Evolutionary conservation across 1,140 invertebrate genomes (phyloP).

Genomic region (Meloidogyne floridensis): DNA sequence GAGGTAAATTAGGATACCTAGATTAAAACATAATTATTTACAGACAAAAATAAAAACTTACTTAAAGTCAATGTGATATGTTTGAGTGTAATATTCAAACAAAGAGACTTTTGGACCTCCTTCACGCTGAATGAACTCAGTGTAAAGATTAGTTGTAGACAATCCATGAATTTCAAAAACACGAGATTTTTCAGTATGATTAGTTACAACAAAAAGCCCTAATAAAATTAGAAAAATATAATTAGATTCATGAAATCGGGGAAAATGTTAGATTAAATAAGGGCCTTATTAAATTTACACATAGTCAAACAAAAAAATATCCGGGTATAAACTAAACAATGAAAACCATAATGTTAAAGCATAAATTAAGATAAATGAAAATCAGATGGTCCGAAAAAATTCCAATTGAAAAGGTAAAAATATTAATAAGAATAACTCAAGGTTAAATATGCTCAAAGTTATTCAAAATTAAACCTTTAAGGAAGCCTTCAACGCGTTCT

Average conservation of each 20-base stretch:
- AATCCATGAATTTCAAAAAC: neutral
- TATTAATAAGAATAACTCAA: too few species aligned
- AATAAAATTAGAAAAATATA: neutral
- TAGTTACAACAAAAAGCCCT: neutral
- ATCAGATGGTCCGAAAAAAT: neutral
- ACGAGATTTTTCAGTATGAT: neutral
- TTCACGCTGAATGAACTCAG: slow-evolving; percentile 8
- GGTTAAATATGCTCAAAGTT: too few species aligned
- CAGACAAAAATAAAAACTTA: neutral
- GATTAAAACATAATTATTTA: neutral
- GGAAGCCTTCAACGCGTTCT: neutral
- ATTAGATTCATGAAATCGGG: too few species aligned
- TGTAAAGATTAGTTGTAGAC: neutral
- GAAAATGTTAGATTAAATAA: too few species aligned
- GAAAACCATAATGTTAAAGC: too few species aligned
- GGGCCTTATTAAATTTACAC: too few species aligned
- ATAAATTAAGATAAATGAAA: too few species aligned
- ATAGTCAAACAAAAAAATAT: too few species aligned
- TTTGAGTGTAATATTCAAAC: slow-evolving; percentile 4
- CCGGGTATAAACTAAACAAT: too few species aligned
- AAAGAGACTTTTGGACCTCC: neutral
- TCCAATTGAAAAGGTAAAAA: neutral
- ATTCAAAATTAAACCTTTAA: neutral
- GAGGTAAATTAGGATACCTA: slow-evolving; percentile 14
- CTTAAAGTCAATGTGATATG: neutral